A percentile compares a stretch with the other conserved stretches of the same genome.
Conservation (phyloP, 2,113 vertebrate genomes). For the Crotalus viridis region DNA sequence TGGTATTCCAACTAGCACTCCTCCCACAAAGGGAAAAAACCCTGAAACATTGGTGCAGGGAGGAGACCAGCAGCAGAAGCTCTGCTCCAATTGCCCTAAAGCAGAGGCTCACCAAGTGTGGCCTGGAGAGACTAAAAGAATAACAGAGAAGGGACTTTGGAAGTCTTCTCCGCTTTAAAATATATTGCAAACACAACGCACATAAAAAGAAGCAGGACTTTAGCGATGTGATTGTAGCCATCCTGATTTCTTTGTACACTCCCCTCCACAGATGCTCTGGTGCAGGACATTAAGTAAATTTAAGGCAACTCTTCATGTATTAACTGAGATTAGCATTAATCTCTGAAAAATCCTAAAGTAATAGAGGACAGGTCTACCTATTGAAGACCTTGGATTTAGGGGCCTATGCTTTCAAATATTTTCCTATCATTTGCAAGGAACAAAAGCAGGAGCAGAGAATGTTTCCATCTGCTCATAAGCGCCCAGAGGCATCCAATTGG, state of each 20-base stretch:
- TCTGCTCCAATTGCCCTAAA: too few species aligned
- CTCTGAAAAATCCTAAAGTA: neutral
- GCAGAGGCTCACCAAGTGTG: too few species aligned
- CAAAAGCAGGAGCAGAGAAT: neutral
- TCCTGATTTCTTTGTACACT: neutral
- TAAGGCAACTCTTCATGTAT: neutral
- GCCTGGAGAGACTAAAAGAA: too few species aligned
- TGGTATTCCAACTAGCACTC: too few species aligned
- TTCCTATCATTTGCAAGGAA: neutral
- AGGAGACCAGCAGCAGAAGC: too few species aligned
- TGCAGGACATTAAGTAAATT: neutral
- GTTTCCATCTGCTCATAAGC: neutral
- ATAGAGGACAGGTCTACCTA: neutral
- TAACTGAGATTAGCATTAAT: neutral
- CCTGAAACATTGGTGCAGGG: too few species aligned
- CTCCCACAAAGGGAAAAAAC: too few species aligned
- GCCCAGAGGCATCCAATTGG: neutral
- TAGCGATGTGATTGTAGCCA: neutral
- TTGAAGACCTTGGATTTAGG: neutral
- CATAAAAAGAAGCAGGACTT: neutral
- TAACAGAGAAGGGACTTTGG: neutral
- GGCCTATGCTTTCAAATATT: neutral
- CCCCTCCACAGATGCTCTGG: neutral
- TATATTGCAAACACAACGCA: neutral
- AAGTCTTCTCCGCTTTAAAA: neutral